Conservation (phyloP, 1,140 invertebrate species). For the Cyclina sinensis region DNA sequence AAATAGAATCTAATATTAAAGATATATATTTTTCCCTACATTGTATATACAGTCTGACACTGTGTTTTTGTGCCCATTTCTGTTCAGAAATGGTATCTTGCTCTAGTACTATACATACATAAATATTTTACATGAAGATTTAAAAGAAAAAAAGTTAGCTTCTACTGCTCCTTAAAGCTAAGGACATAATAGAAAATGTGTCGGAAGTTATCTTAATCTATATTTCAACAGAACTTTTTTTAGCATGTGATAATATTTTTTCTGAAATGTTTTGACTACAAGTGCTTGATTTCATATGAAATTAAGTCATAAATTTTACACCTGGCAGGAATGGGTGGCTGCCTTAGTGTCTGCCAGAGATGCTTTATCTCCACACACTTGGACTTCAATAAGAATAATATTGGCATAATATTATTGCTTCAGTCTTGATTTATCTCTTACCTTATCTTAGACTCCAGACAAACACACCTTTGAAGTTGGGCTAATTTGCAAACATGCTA, state of each 20-base stretch:
- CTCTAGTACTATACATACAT: no score
- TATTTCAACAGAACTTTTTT: no score
- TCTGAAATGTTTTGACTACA: not conserved
- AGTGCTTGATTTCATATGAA: not conserved
- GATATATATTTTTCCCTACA: no score
- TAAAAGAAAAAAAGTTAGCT: no score
- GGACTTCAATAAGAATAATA: conserved; percentile 21
- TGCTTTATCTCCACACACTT: not conserved
- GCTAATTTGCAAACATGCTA: conserved; percentile 16
- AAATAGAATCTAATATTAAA: no score
- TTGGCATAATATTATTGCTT: conserved; percentile 7
- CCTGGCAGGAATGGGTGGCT: not conserved
- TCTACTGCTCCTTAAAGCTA: no score
- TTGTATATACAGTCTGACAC: no score
- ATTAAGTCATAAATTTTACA: not conserved
- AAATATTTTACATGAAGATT: no score
- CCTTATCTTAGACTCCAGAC: conserved; percentile 27
- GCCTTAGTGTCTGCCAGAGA: not conserved
- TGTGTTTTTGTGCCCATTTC: no score
- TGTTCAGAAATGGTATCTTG: no score
- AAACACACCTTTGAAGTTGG: not conserved
- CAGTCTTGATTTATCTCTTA: not conserved
- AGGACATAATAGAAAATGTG: no score
- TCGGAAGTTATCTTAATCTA: no score
- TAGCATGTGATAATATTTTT: not conserved